phyloP scores from a whole-genome alignment of 2,113 vertebrate species.

The Tautogolabrus adspersus region DNA sequence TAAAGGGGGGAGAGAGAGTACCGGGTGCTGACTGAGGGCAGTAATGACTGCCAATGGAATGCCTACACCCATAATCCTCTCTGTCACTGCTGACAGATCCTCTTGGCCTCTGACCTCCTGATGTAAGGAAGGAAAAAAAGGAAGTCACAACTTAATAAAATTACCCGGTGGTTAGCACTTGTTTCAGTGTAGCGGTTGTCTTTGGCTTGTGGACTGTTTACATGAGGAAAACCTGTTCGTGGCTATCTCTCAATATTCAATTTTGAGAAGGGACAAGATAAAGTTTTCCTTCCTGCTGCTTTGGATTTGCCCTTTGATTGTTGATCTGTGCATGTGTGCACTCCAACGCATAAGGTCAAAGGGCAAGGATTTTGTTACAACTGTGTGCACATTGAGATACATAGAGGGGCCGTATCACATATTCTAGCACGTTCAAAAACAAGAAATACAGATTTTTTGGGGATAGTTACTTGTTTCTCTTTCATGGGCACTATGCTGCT shows the following conservation, averaged over 20 bases:
- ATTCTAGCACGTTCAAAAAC: not conserved
- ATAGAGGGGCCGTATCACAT: slow-evolving; percentile 2
- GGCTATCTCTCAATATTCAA: slow-evolving; percentile 9
- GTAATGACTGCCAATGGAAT: slow-evolving; percentile 85
- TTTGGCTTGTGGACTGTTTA: slow-evolving; percentile 41
- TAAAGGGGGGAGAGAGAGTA: slow-evolving; percentile 60
- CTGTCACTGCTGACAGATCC: slow-evolving; percentile 84
- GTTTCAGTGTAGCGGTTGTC: slow-evolving; percentile 48
- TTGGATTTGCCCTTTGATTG: slow-evolving; percentile 56
- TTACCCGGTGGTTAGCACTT: slow-evolving; percentile 64
- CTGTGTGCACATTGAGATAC: slow-evolving; percentile 28
- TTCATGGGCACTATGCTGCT: slow-evolving; percentile 8
- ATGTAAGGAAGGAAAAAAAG: slow-evolving; percentile 79
- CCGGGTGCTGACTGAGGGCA: slow-evolving; percentile 77
- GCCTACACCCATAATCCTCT: slow-evolving; percentile 84
- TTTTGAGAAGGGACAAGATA: slow-evolving; percentile 1
- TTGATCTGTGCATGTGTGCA: slow-evolving; percentile 39
- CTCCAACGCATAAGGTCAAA: slow-evolving; percentile 58
- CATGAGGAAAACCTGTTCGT: not conserved
- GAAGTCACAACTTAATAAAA: slow-evolving; percentile 83
- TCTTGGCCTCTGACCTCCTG: slow-evolving; percentile 83
- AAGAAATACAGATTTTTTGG: slow-evolving; percentile 8
- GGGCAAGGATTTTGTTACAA: slow-evolving; percentile 49
- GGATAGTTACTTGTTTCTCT: slow-evolving; percentile 16
- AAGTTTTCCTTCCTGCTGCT: slow-evolving; percentile 30